Conservation (phyloP, 2,888 invertebrate species). For the Pteria penguin region DNA sequence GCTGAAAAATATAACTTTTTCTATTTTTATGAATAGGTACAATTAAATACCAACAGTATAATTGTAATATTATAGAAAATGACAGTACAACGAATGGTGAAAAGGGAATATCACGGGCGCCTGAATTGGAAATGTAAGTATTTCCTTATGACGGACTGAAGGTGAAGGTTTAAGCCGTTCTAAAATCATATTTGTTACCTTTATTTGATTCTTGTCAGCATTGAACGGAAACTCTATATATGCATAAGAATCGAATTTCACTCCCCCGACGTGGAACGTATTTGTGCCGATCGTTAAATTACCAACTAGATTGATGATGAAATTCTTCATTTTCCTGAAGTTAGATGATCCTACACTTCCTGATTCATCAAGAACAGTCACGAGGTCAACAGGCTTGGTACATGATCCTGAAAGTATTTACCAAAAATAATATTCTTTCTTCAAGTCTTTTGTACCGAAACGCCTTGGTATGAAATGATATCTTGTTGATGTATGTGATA, state of each 20-base stretch:
- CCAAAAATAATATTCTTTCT: not conserved
- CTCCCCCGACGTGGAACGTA: not conserved
- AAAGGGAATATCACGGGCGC: too few species aligned
- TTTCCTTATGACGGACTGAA: not conserved
- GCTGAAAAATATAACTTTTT: too few species aligned
- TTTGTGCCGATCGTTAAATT: not conserved
- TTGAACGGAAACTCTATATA: conserved; percentile 21
- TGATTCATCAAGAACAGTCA: not conserved
- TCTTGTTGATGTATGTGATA: too few species aligned
- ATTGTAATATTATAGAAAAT: too few species aligned
- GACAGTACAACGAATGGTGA: too few species aligned
- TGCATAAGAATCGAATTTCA: not conserved
- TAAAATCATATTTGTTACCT: not conserved
- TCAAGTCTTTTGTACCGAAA: too few species aligned
- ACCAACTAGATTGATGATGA: not conserved
- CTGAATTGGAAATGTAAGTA: not conserved
- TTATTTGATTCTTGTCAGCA: conserved; percentile 14
- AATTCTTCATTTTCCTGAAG: not conserved
- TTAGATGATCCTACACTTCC: not conserved
- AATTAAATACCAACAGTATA: too few species aligned
- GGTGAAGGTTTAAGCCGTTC: conserved; percentile 10
- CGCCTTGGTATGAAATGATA: too few species aligned
- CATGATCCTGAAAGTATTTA: not conserved
- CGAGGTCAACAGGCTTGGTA: not conserved
- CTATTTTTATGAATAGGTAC: too few species aligned